Base-by-base conservation (phyloP, 2,797 vertebrate genomes). In the Eurystomus glaucurus region DNA sequence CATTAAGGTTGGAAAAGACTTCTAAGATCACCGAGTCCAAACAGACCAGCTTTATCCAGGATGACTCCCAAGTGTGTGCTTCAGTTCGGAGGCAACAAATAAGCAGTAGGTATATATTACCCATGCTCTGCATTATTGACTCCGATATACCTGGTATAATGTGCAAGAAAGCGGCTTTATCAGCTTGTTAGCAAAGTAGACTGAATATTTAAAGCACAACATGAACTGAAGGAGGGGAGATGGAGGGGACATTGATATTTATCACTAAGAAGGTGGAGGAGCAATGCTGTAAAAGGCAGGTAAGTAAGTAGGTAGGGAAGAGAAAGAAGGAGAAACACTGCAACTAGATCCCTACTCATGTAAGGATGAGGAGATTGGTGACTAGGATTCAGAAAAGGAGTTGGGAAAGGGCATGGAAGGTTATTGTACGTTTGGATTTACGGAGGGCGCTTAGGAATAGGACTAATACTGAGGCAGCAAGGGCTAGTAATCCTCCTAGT, bases 41-140 rank as follows among this genome's bases (percentile, higher is more conserved):
- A 37, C 37, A 37, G 37, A 37, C 37, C 28, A 71, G 37, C 11
- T 76, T 74, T 70, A 35, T 20, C 23, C n/a, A 31, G 18, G 6
- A 35, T 81, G 65, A 45, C 37, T 88, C 74, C 43, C 31, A 57
- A 58, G 66, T 7, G 17, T 2, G 2, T 15, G 10, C 39, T 82
- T 86, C 64, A 70, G 5, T 65, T 55, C 50, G 48, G 80, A 79
- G n/a, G 39, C 29, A 93, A n/a, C 62, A 72, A 92, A 87, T 11
- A 65, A 83, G 14, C 26, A 75, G 48, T 2, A 79, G 50, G 25
- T 52, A 39, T 29, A 10, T 11, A 48, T 50, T 70, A 43, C 4
- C 41, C 48, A 26, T 78, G 31, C 22, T 22, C 31, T 74, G 12
- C 16, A 9, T 39, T 50, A 2, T 54, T 35, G 72, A 13, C 33